These are phyloP conservation scores for Petrosia ficiformis DNA, from an alignment of 37 sponge, comb jelly and placozoan genomes.

Conservation along the genomic window DNA sequence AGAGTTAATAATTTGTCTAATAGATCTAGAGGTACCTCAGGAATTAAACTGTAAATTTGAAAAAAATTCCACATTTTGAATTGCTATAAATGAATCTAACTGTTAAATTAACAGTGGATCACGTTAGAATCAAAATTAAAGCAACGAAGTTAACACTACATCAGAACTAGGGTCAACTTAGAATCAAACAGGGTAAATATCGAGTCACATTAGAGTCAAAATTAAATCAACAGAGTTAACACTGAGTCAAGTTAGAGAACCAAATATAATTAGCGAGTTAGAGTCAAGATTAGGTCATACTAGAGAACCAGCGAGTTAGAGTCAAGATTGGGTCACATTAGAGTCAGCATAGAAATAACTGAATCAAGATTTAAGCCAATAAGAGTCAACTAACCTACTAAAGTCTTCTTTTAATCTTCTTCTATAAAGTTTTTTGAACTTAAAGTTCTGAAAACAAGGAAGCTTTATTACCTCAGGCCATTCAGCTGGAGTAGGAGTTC, in stretches of 20 bases:
- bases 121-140: too few relatives aligned
- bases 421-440: slow-evolving; percentile 81
- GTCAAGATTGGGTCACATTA: too few relatives aligned
- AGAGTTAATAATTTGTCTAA: slow-evolving; percentile 84
- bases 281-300: too few relatives aligned
- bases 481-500: slow-evolving; percentile 88
- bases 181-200: neutral
- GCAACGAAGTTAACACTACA: neutral
- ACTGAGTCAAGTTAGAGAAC: too few relatives aligned
- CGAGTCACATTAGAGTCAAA: neutral
- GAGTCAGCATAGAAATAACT: neutral
- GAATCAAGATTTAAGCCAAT: neutral
- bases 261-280: too few relatives aligned
- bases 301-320: too few relatives aligned
- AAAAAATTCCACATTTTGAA: neutral
- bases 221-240: too few relatives aligned
- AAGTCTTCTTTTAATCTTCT: slow-evolving; percentile 83
- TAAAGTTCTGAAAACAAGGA: slow-evolving; percentile 73
- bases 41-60: slow-evolving; percentile 54
- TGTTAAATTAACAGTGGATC: neutral
- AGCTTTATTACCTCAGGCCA: slow-evolving; percentile 96
- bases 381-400: slow-evolving; percentile 33
- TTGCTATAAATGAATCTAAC: neutral
- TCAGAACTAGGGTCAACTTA: too few relatives aligned
- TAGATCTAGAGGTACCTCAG: slow-evolving; percentile 81